These are phyloP conservation scores for Sinodicranocentrus sp. DNA, from an alignment of 2,888 invertebrate species.

Conservation along the genomic window DNA sequence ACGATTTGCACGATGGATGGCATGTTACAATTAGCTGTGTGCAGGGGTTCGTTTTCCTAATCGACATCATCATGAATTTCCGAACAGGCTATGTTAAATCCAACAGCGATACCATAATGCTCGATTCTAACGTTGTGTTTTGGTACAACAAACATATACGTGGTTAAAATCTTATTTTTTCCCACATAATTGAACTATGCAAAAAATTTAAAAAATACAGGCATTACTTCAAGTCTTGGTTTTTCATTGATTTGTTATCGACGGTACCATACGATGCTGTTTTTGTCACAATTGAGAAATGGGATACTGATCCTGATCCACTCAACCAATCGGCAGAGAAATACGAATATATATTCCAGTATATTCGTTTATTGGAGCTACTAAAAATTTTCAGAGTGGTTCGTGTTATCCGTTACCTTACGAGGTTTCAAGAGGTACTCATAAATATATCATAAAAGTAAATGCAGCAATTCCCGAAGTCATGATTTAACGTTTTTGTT, in stretches of 20 bases:
- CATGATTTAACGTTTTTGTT: too few species aligned
- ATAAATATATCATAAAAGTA: too few species aligned
- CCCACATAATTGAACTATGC: too few species aligned
- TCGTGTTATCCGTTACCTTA: slow-evolving; percentile 66
- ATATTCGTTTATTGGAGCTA: slow-evolving; percentile 66
- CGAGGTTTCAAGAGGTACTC: slow-evolving; percentile 67
- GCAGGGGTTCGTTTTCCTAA: slow-evolving; percentile 53
- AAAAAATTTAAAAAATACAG: too few species aligned
- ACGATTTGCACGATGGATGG: background rate
- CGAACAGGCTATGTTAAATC: slow-evolving; percentile 58
- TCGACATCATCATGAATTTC: slow-evolving; percentile 70
- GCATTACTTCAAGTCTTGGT: slow-evolving; percentile 67
- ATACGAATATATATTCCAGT: slow-evolving; percentile 42
- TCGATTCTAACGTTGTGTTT: slow-evolving; percentile 55
- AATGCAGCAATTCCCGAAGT: too few species aligned
- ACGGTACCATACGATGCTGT: slow-evolving; percentile 68
- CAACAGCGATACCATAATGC: slow-evolving; percentile 52
- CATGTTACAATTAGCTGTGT: slow-evolving; percentile 41
- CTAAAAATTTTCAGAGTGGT: slow-evolving; percentile 68
- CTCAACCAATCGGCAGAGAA: background rate
- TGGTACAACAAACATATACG: slow-evolving; percentile 57
- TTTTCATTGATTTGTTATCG: slow-evolving; percentile 67
- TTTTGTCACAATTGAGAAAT: slow-evolving; percentile 29
- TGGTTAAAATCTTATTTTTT: too few species aligned
- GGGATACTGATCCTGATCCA: background rate